Evolutionary conservation across 2,113 vertebrate species (phyloP), one percentile per base, ranked within the genome.

Genomic region (Misgurnus mizolepis): DNA sequence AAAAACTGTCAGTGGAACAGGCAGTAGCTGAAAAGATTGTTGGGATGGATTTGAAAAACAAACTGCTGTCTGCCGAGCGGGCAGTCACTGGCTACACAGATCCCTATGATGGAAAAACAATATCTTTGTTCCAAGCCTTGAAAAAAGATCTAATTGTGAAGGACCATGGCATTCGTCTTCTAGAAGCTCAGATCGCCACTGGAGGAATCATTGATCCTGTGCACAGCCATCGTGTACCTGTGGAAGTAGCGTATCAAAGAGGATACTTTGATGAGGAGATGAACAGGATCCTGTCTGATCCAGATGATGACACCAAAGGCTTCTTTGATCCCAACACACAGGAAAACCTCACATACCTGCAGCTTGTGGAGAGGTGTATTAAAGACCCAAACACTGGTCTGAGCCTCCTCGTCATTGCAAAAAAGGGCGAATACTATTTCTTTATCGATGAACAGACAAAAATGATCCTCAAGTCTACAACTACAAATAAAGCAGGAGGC

Each of bases 251-350:
- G 43, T 96, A 95, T 83, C 69, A 84, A 34, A 91, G 92, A 0
- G 94, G 95, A 4, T 95, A 94, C 88, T 95, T 96, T 0, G 93
- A 95, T 86, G 91, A 93, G 78, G 90, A 90, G 80, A 91, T 96
- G 88, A 95, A 94, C 62, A 56, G 87, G 34, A 87, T 90, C 49
- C 69, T 91, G 9, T 84, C 82, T 58, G 88, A 90, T 27, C 56
- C 89, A 69, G 87, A 84, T 79, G 88, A 89, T 55, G 90, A 91
- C 77, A 91, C 90, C 65, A 91, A 90, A 53, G 90, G 90, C 7
- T 91, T 91, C 75, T 91, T 91, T 82, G 90, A 91, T 4, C 90
- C 90, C 1, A 91, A 94, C 89, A 95, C 93, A 0, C 80, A 94
- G 0, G 94, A 95, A 58, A 95, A 95, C 77, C 92, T 95, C 39